Conservation (phyloP, 1,140 invertebrate genomes). For the Cyclina sinensis region DNA sequence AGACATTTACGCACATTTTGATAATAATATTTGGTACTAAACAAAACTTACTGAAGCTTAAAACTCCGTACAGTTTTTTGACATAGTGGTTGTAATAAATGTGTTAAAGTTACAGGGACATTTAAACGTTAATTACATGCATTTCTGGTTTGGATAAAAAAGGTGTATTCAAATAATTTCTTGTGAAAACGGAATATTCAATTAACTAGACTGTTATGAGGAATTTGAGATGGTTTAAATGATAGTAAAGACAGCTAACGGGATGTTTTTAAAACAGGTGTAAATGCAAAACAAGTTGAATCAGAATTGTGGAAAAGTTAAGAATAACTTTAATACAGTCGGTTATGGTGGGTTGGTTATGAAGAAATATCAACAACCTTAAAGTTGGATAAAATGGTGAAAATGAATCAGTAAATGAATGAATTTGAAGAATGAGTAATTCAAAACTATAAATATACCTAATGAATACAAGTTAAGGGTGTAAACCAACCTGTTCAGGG, state of each 20-base stretch:
- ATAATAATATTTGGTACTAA: background rate
- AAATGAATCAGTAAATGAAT: no score
- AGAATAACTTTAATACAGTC: background rate
- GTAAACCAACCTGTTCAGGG: no score
- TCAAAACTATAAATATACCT: no score
- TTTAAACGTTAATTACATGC: background rate
- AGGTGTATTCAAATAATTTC: background rate
- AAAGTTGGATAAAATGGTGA: no score
- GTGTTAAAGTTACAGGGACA: background rate
- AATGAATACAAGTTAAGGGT: no score
- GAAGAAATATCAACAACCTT: no score
- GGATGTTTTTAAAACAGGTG: background rate
- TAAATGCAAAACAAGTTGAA: background rate
- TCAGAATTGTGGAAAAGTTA: background rate
- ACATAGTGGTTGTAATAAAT: slow-evolving; percentile 10
- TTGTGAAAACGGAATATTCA: background rate
- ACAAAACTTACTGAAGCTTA: slow-evolving; percentile 1
- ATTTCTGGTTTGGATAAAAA: background rate
- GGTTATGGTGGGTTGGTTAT: no score
- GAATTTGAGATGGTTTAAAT: background rate
- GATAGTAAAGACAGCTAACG: background rate
- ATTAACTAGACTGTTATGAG: background rate
- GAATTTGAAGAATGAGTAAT: no score
- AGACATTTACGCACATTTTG: background rate
- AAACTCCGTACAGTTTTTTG: background rate